Conservation (phyloP, 2,888 invertebrate species). For the Cheilosia vulpina region DNA sequence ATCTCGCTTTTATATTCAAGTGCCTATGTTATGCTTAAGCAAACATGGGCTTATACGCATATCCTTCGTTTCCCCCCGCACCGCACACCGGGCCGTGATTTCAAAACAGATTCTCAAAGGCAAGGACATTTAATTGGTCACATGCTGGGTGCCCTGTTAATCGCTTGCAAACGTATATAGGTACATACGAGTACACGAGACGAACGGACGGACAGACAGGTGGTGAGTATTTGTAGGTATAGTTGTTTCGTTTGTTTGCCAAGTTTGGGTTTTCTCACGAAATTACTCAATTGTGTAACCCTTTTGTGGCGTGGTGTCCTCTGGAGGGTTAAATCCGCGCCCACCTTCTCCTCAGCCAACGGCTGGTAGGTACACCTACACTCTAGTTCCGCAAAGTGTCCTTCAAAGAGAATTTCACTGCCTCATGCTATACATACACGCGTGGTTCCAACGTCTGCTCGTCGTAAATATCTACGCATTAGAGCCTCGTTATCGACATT, state of each 20-base stretch:
- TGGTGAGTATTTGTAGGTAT: constrained; percentile 5
- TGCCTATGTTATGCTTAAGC: constrained; percentile 22
- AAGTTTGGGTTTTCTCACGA: constrained; percentile 35
- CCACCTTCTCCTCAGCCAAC: constrained; percentile 2
- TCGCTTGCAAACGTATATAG: constrained; percentile 2
- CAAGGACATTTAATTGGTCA: constrained; percentile 59
- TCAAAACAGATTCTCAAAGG: constrained; percentile 16
- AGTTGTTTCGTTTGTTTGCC: constrained; percentile 19
- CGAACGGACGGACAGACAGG: constrained; percentile 19
- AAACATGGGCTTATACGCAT: constrained; percentile 40
- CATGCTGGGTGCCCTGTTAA: constrained; percentile 59
- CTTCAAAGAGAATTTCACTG: background rate
- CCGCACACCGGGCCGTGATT: background rate
- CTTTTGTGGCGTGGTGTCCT: constrained; percentile 26
- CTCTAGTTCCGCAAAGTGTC: constrained; percentile 1
- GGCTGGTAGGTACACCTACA: background rate
- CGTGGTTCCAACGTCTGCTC: background rate
- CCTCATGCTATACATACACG: no score
- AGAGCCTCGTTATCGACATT: constrained; percentile 44
- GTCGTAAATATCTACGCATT: background rate
- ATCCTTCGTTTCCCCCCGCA: background rate
- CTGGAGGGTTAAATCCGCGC: constrained; percentile 3
- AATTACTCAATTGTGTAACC: constrained; percentile 46
- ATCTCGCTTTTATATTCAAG: constrained; percentile 39
- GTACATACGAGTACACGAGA: background rate